Base-by-base conservation (phyloP, 2,888 invertebrate genomes). In the Anoncus sp. region DNA sequence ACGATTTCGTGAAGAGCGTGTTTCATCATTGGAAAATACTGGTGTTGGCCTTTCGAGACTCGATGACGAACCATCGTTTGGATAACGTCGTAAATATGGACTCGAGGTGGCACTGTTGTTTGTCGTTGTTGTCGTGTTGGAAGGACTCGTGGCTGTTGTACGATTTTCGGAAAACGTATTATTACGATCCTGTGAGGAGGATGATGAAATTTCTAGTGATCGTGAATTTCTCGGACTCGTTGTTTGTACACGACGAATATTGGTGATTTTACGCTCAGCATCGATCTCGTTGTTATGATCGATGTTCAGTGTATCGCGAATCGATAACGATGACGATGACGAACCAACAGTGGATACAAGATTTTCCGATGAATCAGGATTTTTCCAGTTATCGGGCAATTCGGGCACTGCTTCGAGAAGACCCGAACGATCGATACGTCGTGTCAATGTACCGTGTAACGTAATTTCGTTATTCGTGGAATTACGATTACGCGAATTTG, bases 331-430 rank as follows among this genome's bases (percentile, higher is more conserved):
- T n/a, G n/a, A n/a, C n/a, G n/a, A n/a, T n/a, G n/a, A n/a, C n/a
- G n/a, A n/a, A n/a, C n/a, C n/a, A n/a, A n/a, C n/a, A n/a, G n/a
- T n/a, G n/a, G n/a, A n/a, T n/a, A n/a, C n/a, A n/a, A n/a, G n/a
- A n/a, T n/a, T n/a, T n/a, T n/a, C n/a, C n/a, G n/a, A n/a, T n/a
- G n/a, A n/a, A n/a, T n/a, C n/a, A n/a, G n/a, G n/a, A n/a, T n/a
- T n/a, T n/a, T n/a, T n/a, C n/a, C 75, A 79, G 16, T 85, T 86
- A 60, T 90, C 89, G 1, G 89, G 87, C 0, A 89, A 77, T 75
- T 91, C 90, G 9, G 89, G 90, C 4, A 90, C 90, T 0, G 87
- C 87, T 65, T 90, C 90, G 22, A 90, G 82, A 9, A 89, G 85
- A 0, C 89, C 89, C 14, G 86, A 79, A 18, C 88, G 86, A 63